These are phyloP conservation scores for Eonycteris spelaea DNA, from an alignment of 2,113 vertebrate genomes.

Conservation along the genomic window DNA sequence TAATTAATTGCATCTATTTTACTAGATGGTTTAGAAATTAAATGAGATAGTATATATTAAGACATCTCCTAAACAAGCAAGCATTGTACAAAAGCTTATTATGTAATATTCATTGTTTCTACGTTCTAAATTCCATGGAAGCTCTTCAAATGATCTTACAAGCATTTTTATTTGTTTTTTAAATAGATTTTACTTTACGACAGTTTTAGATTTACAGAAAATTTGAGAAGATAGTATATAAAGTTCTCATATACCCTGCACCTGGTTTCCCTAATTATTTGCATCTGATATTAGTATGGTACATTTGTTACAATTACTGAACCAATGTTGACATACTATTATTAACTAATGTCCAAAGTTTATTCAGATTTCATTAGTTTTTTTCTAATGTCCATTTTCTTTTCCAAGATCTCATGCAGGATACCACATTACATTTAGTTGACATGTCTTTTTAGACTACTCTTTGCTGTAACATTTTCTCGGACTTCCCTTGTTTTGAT, in stretches of 20 bases:
- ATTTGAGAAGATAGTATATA: background rate
- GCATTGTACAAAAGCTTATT: background rate
- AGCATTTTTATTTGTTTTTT: background rate
- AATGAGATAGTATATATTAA: background rate
- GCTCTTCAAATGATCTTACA: background rate
- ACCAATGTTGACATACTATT: background rate
- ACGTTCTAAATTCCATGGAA: background rate
- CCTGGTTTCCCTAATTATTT: background rate
- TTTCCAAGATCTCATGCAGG: background rate
- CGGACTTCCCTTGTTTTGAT: background rate
- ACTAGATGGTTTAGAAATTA: constrained; percentile 20
- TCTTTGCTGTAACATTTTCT: background rate
- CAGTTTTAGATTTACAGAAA: constrained; percentile 16
- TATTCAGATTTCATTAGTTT: constrained; percentile 8
- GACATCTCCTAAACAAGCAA: constrained; percentile 2
- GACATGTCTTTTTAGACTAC: background rate
- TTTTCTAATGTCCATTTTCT: constrained; percentile 13
- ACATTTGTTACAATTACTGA: constrained; percentile 4
- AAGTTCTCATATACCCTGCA: background rate
- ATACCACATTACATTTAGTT: background rate
- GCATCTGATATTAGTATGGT: background rate
- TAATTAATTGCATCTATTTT: background rate
- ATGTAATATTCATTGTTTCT: background rate
- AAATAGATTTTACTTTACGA: background rate
- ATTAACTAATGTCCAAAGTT: background rate